Evolutionary conservation across 2,888 invertebrate genomes (phyloP).

Genomic region (Orgyia antiqua): DNA sequence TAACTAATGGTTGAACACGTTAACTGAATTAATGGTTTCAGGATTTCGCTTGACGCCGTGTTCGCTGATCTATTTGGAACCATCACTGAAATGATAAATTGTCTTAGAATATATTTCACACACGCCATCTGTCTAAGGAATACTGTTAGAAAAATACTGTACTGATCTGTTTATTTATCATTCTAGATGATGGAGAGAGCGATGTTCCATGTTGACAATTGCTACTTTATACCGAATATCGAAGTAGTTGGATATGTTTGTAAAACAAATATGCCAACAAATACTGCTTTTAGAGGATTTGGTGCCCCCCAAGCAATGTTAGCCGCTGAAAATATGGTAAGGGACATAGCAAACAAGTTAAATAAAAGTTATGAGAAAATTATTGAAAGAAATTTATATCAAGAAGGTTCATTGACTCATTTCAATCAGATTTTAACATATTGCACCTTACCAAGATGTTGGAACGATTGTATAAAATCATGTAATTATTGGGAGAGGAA

Average conservation of each 20-base stretch:
- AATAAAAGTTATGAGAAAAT: conserved; percentile 81
- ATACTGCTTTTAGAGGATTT: conserved; percentile 95
- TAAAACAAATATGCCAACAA: conserved; percentile 92
- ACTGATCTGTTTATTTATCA: too few species aligned
- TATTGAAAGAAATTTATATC: conserved; percentile 85
- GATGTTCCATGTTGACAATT: conserved; percentile 87
- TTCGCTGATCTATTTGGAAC: too few species aligned
- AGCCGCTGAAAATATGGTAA: conserved; percentile 86
- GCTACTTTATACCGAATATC: conserved; percentile 87
- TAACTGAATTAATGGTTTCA: neutral
- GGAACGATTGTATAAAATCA: conserved; percentile 84
- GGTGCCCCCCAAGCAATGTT: conserved; percentile 95
- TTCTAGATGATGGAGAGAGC: conserved; percentile 88
- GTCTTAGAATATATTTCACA: too few species aligned
- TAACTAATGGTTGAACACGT: neutral
- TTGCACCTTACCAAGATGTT: conserved; percentile 86
- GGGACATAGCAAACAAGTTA: conserved; percentile 84
- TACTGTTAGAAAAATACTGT: too few species aligned
- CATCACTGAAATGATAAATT: too few species aligned
- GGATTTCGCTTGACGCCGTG: too few species aligned
- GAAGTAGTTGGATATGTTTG: conserved; percentile 85
- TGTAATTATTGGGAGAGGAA: conserved; percentile 81
- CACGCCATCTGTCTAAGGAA: too few species aligned
- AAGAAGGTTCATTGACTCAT: conserved; percentile 88
- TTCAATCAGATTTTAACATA: conserved; percentile 85